phyloP scores from a whole-genome alignment of 1,140 invertebrate genomes.

The Zeugodacus cucurbitae region DNA sequence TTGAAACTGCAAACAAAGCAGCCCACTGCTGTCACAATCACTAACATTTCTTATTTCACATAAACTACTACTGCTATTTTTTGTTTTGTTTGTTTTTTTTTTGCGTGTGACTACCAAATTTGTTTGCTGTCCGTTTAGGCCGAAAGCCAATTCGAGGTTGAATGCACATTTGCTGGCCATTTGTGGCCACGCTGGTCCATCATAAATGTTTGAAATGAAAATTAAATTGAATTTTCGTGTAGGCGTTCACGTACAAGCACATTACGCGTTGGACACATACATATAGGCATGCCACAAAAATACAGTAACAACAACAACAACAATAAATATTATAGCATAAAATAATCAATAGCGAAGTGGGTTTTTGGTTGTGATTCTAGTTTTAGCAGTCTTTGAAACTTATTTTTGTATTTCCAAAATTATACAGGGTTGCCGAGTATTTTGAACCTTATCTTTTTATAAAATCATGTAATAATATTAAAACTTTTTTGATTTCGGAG shows the following conservation, averaged over 20 bases:
- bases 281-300: background rate
- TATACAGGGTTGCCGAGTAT: too few relatives aligned
- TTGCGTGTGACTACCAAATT: background rate
- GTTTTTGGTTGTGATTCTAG: too few relatives aligned
- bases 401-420: too few relatives aligned
- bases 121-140: background rate
- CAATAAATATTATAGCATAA: background rate
- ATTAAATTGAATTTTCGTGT: background rate
- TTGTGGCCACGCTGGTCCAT: background rate
- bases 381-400: too few relatives aligned
- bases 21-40: background rate
- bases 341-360: background rate
- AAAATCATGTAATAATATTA: too few relatives aligned
- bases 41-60: background rate
- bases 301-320: background rate
- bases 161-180: background rate
- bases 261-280: background rate
- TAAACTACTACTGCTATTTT: background rate
- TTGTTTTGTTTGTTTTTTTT: background rate
- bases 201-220: background rate
- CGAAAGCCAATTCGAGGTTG: background rate
- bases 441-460: too few relatives aligned
- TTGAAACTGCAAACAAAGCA: conserved; percentile 1
- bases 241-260: background rate
- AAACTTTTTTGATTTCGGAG: too few relatives aligned